Conservation (phyloP, 2,113 vertebrate species). For the Eptesicus fuscus region DNA sequence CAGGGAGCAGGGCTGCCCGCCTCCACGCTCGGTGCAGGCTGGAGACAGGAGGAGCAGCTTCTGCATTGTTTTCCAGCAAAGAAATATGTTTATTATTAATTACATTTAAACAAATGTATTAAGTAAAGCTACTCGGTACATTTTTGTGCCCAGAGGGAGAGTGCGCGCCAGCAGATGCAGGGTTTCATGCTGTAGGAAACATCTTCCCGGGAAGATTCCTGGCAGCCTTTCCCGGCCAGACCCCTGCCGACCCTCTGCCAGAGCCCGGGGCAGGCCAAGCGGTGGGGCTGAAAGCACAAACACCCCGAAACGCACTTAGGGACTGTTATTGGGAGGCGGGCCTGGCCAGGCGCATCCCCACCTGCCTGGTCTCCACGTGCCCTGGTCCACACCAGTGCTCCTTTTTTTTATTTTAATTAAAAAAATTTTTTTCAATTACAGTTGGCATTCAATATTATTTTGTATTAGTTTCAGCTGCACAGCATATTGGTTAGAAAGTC, state of each 20-base stretch:
- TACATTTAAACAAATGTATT: too few relatives aligned
- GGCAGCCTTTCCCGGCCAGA: background rate
- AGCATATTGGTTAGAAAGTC: background rate
- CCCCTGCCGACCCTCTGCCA: accelerated
- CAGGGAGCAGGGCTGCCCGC: too few relatives aligned
- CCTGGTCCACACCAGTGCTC: background rate
- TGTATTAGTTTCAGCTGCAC: background rate
- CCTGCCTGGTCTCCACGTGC: background rate
- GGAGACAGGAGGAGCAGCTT: background rate
- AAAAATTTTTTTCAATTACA: background rate
- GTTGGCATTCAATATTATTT: background rate
- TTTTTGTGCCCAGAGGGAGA: background rate
- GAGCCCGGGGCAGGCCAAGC: accelerated
- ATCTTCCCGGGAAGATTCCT: background rate
- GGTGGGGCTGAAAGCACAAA: accelerated
- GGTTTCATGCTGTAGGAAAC: background rate
- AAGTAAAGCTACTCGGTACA: too few relatives aligned
- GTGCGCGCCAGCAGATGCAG: accelerated
- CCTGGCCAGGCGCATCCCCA: background rate
- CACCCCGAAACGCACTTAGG: background rate
- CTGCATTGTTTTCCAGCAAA: accelerated
- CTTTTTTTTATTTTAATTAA: background rate
- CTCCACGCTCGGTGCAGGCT: accelerated
- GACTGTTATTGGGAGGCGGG: background rate
- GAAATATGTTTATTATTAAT: too few relatives aligned